Conservation (phyloP, 2,113 vertebrate genomes). For the Pomatostomus ruficeps region DNA sequence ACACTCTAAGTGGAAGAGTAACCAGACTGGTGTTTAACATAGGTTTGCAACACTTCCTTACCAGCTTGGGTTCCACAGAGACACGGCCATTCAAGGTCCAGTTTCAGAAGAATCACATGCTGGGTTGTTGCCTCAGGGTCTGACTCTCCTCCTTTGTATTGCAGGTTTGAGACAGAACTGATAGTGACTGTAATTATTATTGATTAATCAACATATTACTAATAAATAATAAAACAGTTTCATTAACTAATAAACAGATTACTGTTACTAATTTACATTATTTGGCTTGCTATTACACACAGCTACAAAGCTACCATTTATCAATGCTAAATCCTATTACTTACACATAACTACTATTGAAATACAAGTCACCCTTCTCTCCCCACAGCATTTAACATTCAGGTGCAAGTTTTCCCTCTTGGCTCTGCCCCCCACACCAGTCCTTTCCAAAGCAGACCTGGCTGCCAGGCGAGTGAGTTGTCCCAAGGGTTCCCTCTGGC, state of each 20-base stretch:
- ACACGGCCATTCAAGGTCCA: not conserved
- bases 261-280: not conserved
- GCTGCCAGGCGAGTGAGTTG: accelerated
- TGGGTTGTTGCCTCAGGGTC: not conserved
- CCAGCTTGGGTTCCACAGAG: not conserved
- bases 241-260: not conserved
- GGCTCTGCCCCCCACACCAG: not conserved
- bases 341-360: not conserved
- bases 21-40: not conserved
- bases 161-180: not conserved
- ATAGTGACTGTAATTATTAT: not conserved
- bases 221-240: not conserved
- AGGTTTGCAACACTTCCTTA: not conserved
- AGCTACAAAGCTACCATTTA: not conserved
- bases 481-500: not conserved
- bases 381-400: not conserved
- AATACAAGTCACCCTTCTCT: not conserved
- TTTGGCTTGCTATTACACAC: not conserved
- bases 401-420: not conserved
- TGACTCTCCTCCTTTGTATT: not conserved
- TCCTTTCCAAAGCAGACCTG: not conserved
- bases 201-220: not conserved
- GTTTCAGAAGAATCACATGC: not conserved
- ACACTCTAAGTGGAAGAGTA: not conserved
- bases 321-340: not conserved